Base-by-base conservation (phyloP, 2,797 vertebrate species). In the Taenioides sp. region DNA sequence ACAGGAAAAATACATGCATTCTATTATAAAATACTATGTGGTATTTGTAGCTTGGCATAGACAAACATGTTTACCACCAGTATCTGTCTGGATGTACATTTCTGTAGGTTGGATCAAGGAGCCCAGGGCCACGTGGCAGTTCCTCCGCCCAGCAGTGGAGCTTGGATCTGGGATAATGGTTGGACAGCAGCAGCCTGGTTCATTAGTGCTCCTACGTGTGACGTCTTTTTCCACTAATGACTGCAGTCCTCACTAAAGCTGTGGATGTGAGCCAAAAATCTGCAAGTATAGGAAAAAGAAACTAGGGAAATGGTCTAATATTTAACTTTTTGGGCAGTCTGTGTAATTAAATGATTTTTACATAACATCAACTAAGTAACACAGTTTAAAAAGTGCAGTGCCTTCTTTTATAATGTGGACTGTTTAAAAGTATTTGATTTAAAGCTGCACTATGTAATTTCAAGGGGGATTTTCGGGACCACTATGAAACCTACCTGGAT, bases 81-180 rank as follows among this genome's bases (percentile, higher is more conserved):
- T 63, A 7, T 64, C 22, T 78, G 22, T 20, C 43, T 11, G 65
- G 55, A 25, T 37, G 31, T 37, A 61, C n/a, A 10, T 17, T 34
- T 11, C 20, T 37, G 52, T 55, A 9, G 27, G 20, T n/a, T 63
- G 34, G 20, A 25, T 47, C 49, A 2, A 68, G 14, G 28, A 58
- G 49, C 10, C 67, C 47, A 65, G 6, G 61, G 73, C 85, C 71
- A 91, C 89, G 87, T 91, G 86, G 91, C 88, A 88, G 49, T 52
- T 71, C 69, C 65, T 1, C 64, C 52, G 72, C 74, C 79, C 75
- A 76, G 60, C 72, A 74, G 59, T 18, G 47, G 52, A 61, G 80
- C 54, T 76, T 69, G 79, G 73, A 74, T 54, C 59, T 47, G 59
- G 76, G 34, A 52, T 83, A 73, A 80, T 67, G 69, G 69, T 67